These are phyloP conservation scores for Bombus waltoni DNA, from an alignment of 1,140 invertebrate genomes.

Conservation along the genomic window DNA sequence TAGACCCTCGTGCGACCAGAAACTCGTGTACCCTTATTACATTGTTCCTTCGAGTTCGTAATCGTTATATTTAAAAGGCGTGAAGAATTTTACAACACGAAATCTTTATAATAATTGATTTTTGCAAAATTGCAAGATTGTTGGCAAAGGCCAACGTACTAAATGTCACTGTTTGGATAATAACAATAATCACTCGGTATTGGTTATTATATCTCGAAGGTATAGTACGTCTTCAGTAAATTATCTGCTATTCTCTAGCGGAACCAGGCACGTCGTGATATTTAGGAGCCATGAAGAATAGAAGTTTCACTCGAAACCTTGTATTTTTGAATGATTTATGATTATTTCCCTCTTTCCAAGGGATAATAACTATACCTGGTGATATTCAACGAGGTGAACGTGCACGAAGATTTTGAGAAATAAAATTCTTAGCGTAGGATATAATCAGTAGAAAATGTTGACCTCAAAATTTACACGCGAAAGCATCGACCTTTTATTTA, in stretches of 20 bases:
- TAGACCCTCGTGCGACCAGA: conserved; percentile 16
- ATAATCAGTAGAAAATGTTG: no score
- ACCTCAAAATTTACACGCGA: background rate
- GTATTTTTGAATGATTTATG: background rate
- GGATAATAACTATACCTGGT: no score
- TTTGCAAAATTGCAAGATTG: no score
- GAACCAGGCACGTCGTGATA: background rate
- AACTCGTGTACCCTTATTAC: background rate
- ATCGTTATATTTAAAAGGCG: background rate
- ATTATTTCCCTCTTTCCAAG: no score
- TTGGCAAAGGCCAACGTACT: background rate
- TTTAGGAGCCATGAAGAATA: rapidly evolving
- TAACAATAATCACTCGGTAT: background rate
- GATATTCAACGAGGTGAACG: background rate
- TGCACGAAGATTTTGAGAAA: no score
- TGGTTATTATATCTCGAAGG: background rate
- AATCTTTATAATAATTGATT: background rate
- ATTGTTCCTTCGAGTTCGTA: background rate
- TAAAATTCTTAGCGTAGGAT: rapidly evolving
- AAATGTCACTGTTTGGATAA: background rate
- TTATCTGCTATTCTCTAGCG: background rate
- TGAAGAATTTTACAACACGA: no score
- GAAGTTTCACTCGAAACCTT: background rate
- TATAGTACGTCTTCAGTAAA: no score
- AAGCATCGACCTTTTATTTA: no score